A percentile compares a stretch with the other conserved stretches of the same genome.
Evolutionary conservation across 2,888 invertebrate species (phyloP).

Genomic region (Mythimna albipuncta): DNA sequence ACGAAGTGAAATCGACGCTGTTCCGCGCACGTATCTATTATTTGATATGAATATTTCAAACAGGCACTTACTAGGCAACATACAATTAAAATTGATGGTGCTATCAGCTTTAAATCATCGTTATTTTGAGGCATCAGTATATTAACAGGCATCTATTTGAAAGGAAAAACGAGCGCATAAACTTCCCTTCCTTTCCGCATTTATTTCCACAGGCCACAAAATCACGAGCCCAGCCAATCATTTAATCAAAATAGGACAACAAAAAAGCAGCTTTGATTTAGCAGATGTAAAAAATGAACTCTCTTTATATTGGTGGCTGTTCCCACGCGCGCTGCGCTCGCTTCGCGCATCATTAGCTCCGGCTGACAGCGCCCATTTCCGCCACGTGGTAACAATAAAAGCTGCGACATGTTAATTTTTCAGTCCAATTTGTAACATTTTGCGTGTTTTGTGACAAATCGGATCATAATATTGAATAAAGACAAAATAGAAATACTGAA

Average conservation of each 20-base stretch:
- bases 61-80: conserved; percentile 31
- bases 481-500: background rate
- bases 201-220: conserved; percentile 32
- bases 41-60: conserved; percentile 61
- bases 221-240: conserved; percentile 41
- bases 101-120: conserved; percentile 13
- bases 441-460: conserved; percentile 11
- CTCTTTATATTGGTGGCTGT: conserved; percentile 62
- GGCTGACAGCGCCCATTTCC: conserved; percentile 85
- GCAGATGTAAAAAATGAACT: conserved; percentile 59
- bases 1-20: conserved; percentile 68
- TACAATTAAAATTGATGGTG: conserved; percentile 31
- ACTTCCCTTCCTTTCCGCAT: conserved; percentile 25
- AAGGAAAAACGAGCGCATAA: conserved; percentile 10
- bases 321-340: conserved; percentile 82
- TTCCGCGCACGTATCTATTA: conserved; percentile 45
- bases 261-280: conserved; percentile 49
- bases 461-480: conserved; percentile 3
- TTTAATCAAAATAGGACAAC: conserved; percentile 51
- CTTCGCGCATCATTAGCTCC: conserved; percentile 82
- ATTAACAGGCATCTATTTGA: background rate
- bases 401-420: conserved; percentile 46
- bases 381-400: conserved; percentile 75
- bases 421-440: conserved; percentile 30
- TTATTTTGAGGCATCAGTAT: conserved; percentile 9